Percentiles rank a stretch among this genome's conserved stretches.
Evolutionary conservation across 1,140 invertebrate genomes (phyloP).

Genomic region (Euura saliciscinereae): DNA sequence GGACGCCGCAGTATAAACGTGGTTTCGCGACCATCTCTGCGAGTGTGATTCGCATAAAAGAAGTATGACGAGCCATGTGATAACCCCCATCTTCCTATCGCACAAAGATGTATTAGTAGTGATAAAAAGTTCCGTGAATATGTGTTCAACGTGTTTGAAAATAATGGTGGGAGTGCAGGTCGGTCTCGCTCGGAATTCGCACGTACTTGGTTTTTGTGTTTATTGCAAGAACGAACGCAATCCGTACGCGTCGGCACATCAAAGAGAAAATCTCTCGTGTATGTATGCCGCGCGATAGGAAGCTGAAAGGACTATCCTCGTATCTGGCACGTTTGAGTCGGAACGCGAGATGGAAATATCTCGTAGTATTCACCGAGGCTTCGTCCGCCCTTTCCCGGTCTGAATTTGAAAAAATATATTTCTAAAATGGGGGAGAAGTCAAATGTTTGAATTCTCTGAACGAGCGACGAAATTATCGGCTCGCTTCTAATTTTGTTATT

Average conservation of each 20-base stretch:
- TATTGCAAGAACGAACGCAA: conserved; percentile 7
- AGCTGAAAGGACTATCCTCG: background rate
- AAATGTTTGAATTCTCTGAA: too few relatives aligned
- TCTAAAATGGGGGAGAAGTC: too few relatives aligned
- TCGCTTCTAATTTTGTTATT: too few relatives aligned
- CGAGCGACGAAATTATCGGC: too few relatives aligned
- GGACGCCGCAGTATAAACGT: too few relatives aligned
- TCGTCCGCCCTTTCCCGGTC: background rate
- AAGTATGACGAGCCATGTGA: too few relatives aligned
- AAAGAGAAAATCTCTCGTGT: background rate
- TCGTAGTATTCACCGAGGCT: background rate
- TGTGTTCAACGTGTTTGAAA: background rate
- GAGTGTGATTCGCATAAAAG: too few relatives aligned
- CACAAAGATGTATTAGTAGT: too few relatives aligned
- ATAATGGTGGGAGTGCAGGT: background rate
- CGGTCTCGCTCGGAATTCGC: background rate
- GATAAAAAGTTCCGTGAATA: background rate
- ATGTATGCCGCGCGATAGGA: background rate
- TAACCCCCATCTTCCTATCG: too few relatives aligned
- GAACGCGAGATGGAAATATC: background rate
- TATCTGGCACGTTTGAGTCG: background rate
- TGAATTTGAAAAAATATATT: too few relatives aligned
- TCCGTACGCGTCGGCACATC: conserved; percentile 4
- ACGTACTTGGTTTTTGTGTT: background rate
- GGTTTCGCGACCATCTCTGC: too few relatives aligned